Base-by-base conservation (phyloP, 2,888 invertebrate genomes). In the Koerneria pararmatus region DNA sequence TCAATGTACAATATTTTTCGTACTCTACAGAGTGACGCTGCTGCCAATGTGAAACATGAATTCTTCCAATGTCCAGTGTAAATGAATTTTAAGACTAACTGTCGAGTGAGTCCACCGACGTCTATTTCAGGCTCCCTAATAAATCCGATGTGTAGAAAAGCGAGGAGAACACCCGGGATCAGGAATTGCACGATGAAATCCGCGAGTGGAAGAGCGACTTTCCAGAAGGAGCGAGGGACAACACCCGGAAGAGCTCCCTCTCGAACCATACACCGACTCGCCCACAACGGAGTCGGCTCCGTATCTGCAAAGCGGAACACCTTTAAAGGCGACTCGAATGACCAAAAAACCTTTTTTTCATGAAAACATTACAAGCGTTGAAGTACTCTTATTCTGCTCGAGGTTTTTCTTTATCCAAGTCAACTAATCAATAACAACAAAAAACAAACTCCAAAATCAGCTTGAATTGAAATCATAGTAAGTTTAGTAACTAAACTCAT, bases 151-250 rank as follows among this genome's bases (percentile, higher is more conserved):
- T 80, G 79, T 15, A 81, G 71, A 60, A 80, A 69, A 19, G 78
- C 75, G 15, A 81, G 66, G 32, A 80, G 72, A 41, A 78, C 69
- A 22, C 81, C 81, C 15, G 81, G 81, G 22, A 80, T 74, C 34
- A 81, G 70, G 63, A 81, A 81, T 65, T 81, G 81, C 6, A 82
- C 79, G 19, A 80, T 75, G 59, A 81, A 80, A 65, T 81, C 81
- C 35, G 78, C 77, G 29, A 81, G 64, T 8, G 81, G 81, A 24
- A 81, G 73, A 63, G 77, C 75, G 37, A 74, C 76, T 70, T 81
- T 81, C 81, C 81, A 81, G 67, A 81, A 81, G 27, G 78, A 70
- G 31, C 81, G 56, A 54, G 74, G 76, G 49, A 80, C 76, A 51
- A 81, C 74, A 54, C 69, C 77, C 60, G 79, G 77, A 31, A 81